These are phyloP conservation scores for Gasterosteus aculeatus DNA, from an alignment of 2,113 vertebrate species.

Conservation along the genomic window DNA sequence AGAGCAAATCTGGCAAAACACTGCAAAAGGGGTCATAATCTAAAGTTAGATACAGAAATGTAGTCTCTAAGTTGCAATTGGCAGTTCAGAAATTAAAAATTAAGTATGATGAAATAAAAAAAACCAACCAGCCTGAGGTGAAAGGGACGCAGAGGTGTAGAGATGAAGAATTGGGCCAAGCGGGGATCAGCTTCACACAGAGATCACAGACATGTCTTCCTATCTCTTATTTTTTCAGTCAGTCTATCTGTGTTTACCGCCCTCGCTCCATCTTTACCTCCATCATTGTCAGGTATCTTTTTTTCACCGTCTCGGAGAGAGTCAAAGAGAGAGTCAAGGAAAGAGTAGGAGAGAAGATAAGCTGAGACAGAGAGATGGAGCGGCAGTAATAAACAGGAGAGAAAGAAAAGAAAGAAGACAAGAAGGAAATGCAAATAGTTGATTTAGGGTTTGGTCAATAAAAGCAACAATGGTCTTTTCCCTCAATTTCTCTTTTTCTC, in stretches of 20 bases:
- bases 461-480: constrained; percentile 35
- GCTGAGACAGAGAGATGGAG: constrained; percentile 31
- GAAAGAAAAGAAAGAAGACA: constrained; percentile 27
- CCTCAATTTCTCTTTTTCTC: constrained; percentile 23
- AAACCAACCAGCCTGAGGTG: constrained; percentile 9
- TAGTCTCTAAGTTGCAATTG: constrained; percentile 18
- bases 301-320: constrained; percentile 27
- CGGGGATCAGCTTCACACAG: constrained; percentile 65
- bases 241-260: constrained; percentile 46
- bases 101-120: constrained; percentile 5
- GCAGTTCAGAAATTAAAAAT: not conserved
- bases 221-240: constrained; percentile 5
- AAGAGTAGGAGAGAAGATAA: constrained; percentile 41
- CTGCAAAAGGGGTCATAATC: constrained; percentile 18
- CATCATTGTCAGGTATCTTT: constrained; percentile 49
- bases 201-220: constrained; percentile 54
- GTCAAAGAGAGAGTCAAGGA: not conserved
- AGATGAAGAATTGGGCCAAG: constrained; percentile 70
- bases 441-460: constrained; percentile 51
- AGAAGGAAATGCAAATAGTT: constrained; percentile 47
- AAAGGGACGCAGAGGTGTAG: constrained; percentile 28
- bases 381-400: constrained; percentile 30
- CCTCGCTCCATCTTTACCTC: constrained; percentile 54
- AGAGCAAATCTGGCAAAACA: constrained; percentile 12
- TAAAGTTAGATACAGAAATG: constrained; percentile 19